A percentile compares a stretch with the other conserved stretches of the same genome.
Evolutionary conservation across 2,113 vertebrate genomes (phyloP).

Genomic region (Paraplagusia blochii): DNA sequence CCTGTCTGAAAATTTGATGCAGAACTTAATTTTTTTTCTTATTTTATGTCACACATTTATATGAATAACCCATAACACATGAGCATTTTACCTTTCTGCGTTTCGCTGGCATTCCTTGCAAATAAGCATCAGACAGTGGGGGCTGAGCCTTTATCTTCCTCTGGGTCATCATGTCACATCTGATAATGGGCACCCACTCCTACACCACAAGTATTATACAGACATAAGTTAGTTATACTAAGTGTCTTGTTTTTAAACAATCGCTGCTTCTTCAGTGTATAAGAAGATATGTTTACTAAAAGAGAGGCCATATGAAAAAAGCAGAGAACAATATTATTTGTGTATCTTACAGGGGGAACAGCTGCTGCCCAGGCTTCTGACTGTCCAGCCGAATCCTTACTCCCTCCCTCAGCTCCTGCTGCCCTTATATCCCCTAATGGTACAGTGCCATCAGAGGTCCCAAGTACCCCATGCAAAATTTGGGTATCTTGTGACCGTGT

Average conservation of each 20-base stretch:
- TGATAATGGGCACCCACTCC: slow-evolving; percentile 94
- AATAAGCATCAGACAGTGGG: slow-evolving; percentile 87
- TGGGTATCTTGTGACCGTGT: slow-evolving; percentile 67
- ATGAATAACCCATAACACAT: not conserved
- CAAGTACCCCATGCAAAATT: slow-evolving; percentile 57
- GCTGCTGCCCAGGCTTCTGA: slow-evolving; percentile 85
- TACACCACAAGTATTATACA: slow-evolving; percentile 39
- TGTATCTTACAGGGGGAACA: slow-evolving; percentile 82
- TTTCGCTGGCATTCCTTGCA: slow-evolving; percentile 92
- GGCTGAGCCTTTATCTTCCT: slow-evolving; percentile 91
- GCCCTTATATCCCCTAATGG: slow-evolving; percentile 67
- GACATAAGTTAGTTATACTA: too few species aligned
- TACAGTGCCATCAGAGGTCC: slow-evolving; percentile 49
- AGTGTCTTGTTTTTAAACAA: too few species aligned
- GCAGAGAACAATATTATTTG: not conserved
- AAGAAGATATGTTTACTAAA: too few species aligned
- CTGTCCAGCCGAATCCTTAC: slow-evolving; percentile 74
- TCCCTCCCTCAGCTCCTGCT: slow-evolving; percentile 66
- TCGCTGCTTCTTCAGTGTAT: too few species aligned
- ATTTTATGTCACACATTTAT: too few species aligned
- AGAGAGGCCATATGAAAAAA: too few species aligned
- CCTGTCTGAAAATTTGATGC: slow-evolving; percentile 75
- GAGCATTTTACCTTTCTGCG: slow-evolving; percentile 82
- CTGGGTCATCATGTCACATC: slow-evolving; percentile 88
- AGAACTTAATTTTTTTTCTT: too few species aligned